Evolutionary conservation across 2,113 vertebrate genomes (phyloP), one percentile per base, ranked within the genome.

Genomic region (Dolichallabes microphthalmus): DNA sequence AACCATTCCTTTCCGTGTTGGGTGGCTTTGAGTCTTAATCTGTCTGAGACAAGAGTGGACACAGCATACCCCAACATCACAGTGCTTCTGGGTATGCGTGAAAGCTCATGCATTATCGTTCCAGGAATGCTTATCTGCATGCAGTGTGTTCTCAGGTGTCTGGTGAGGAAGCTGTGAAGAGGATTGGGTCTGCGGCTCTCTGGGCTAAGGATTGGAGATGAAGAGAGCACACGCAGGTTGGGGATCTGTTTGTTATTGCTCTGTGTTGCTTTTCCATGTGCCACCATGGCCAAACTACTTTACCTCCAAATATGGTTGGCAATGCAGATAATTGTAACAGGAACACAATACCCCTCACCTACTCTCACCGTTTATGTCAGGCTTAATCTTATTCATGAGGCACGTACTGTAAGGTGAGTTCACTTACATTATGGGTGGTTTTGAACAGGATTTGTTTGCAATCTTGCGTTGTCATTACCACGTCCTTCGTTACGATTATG

Each of bases 241-340:
- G 86, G 81, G 79, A 85, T 89, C 82, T 88, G 87, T 91, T 91
- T 89, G 86, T 90, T 89, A 88, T 77, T 77, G 84, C 79, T 78
- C 80, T 77, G 63, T 88, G 76, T 90, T 76, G 64, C 83, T 80
- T 88, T 83, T 83, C 77, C 52, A 82, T 88, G 55, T 58, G 79
- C 22, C 85, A 69, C 19, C 82, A 78, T 79, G 79, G 45, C 80
- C 81, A 84, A 55, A 69, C 63, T n/a, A 22, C 61, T 81, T 32
- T 74, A 13, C 71, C 14, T 20, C 52, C 3, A 25, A 39, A 76
- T 84, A 69, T 78, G 57, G 85, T 87, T 82, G 71, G 55, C 83
- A 88, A 85, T 86, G 58, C 27, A n/a, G 66, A 64, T 71, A 75
- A 82, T 82, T 77, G 30, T 45, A 86, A 79, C 66, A 82, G 20